Evolutionary conservation across 2,888 invertebrate species (phyloP).

Genomic region (Ochlodes sylvanus): DNA sequence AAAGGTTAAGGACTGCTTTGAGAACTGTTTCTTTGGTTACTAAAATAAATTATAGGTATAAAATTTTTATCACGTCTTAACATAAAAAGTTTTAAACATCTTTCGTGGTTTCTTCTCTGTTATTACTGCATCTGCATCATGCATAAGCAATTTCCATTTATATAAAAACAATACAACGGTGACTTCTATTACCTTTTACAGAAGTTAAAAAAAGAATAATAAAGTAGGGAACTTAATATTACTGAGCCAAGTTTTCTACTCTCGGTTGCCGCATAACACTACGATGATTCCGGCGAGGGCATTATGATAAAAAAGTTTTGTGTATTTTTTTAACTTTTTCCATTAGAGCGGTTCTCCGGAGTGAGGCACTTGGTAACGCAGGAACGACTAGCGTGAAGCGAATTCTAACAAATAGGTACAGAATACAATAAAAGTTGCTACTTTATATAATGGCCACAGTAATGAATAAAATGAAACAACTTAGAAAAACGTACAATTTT

Average conservation of each 20-base stretch:
- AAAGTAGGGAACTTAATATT: conserved; percentile 29
- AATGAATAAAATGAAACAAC: not conserved
- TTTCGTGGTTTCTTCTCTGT: too few relatives aligned
- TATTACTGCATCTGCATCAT: too few relatives aligned
- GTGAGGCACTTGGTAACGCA: conserved; percentile 50
- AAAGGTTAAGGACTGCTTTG: too few relatives aligned
- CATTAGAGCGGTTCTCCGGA: conserved; percentile 77
- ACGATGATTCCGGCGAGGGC: conserved; percentile 55
- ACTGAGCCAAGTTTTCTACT: conserved; percentile 31
- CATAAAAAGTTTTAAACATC: too few relatives aligned
- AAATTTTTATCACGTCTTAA: too few relatives aligned
- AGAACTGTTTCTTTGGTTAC: too few relatives aligned
- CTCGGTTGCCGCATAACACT: conserved; percentile 36
- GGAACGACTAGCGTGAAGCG: conserved; percentile 13
- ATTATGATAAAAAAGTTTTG: conserved; percentile 72
- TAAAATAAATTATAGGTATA: too few relatives aligned
- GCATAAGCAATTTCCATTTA: not conserved
- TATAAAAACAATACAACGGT: conserved; percentile 17
- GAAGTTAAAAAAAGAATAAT: conserved; percentile 22
- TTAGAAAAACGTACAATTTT: not conserved
- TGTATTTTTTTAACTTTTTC: conserved; percentile 82
- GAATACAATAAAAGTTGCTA: conserved; percentile 3
- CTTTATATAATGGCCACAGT: not conserved
- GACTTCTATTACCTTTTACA: conserved; percentile 17
- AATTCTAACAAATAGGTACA: not conserved